Evolutionary conservation across 2,113 vertebrate genomes (phyloP), one percentile per base, ranked within the genome.

Genomic region (Galeopterus variegatus): DNA sequence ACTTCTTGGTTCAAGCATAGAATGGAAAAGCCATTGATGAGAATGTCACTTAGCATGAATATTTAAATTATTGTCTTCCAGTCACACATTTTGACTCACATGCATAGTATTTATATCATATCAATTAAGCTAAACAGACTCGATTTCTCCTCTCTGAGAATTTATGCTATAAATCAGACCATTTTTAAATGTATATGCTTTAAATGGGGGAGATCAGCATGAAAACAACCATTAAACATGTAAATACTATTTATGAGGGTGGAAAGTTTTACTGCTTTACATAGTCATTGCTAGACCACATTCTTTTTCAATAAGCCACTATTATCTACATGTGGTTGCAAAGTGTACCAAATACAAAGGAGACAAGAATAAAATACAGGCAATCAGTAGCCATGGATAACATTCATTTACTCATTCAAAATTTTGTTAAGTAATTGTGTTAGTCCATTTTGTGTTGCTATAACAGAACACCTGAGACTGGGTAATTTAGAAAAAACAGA

Each of bases 121-220:
- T 64, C 89, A 97, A 94, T 48, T 10, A 82, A 79, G 60, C n/a
- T 73, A 76, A 82, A 90, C 23, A 79, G 31, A 41, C 48, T 95
- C 26, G 28, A 8, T 76, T 69, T 93, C 69, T 92, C 50, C 54
- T 50, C 10, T 81, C 41, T 50, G 60, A 88, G 88, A 81, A 80
- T 81, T 65, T 56, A 76, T 48, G 41, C 41, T 41, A 41, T 41
- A 41, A 41, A 41, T 82, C 52, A 94, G 58, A 70, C 19, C 36
- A 54, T 50, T 67, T 75, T 92, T 19, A 79, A 92, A 90, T 52
- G 31, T 18, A 58, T 7, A 41, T 28, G 24, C 33, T 90, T 41
- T 33, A 31, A 76, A 31, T 24, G 15, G 48, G 33, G 6, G 36
- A 76, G 26, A 64, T 14, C 48, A 60, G 11, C 64, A 45, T n/a